A percentile compares a stretch with the other conserved stretches of the same genome.
phyloP scores from a whole-genome alignment of 2,888 invertebrate species.

The Hyalella azteca region DNA sequence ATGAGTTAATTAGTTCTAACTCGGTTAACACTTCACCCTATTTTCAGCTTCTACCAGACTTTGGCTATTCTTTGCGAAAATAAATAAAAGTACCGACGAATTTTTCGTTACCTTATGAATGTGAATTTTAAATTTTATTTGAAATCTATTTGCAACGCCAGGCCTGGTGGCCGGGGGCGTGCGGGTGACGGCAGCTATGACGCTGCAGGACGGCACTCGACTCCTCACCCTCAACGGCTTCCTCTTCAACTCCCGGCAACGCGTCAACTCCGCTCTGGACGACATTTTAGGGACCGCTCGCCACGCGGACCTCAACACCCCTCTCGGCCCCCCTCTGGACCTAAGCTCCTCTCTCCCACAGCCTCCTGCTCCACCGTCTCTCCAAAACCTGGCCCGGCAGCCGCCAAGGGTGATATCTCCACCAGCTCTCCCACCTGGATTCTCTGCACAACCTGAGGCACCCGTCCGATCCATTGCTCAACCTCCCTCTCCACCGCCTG shows the following conservation, averaged over 20 bases:
- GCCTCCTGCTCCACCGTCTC: not conserved
- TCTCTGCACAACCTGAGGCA: not conserved
- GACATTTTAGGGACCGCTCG: not conserved
- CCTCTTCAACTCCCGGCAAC: conserved; percentile 39
- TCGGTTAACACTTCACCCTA: too few relatives aligned
- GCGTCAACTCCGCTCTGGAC: conserved; percentile 22
- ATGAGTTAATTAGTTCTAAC: too few relatives aligned
- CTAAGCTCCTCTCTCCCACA: not conserved
- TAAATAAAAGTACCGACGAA: too few relatives aligned
- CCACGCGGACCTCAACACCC: conserved; percentile 15
- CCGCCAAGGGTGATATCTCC: conserved; percentile 14
- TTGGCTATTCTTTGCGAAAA: too few relatives aligned
- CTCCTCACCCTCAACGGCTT: conserved; percentile 39
- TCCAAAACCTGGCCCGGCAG: conserved; percentile 35
- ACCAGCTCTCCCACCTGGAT: not conserved
- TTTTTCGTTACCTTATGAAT: too few relatives aligned
- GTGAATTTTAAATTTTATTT: too few relatives aligned
- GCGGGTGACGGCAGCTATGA: not conserved
- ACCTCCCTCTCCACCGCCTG: conserved; percentile 33
- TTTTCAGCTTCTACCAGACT: too few relatives aligned
- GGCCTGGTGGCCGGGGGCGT: conserved; percentile 40
- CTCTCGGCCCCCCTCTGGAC: conserved; percentile 44
- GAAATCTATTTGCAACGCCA: too few relatives aligned
- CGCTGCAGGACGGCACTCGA: conserved; percentile 39
- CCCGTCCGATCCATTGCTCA: not conserved